Base-by-base conservation (phyloP, 1,140 invertebrate genomes). In the Orius insidiosus region DNA sequence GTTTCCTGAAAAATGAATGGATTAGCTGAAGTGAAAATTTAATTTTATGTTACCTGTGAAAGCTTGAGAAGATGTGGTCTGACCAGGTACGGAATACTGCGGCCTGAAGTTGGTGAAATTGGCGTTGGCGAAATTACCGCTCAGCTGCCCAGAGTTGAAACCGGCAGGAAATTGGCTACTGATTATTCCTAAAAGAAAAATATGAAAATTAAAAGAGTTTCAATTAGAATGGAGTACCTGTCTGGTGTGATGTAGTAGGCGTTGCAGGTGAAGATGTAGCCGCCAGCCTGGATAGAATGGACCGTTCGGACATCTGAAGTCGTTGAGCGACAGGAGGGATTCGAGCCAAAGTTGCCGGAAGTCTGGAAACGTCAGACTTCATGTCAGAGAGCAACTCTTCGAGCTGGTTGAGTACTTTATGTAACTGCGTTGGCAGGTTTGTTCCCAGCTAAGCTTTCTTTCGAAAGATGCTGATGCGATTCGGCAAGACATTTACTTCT, bases 301-400 rank as follows among this genome's bases (percentile, higher is more conserved):
- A 90, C 45, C 93, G 71, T 65, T 99, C 95, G 0, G 90, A 96
- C 88, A 97, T 95, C 62, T 94, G 88, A 46, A 97, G 67, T 51
- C 93, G 72, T 62, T 96, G 89, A 40, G 90, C 89, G 24, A 99
- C 95, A 0, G 95, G 90, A 49, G 94, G 92, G 58, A 99, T 94
- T 46, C 94, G 76, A 8, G 94, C 92, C 54, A 99, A 66, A 3
- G 94, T 97, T 15, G 93, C 90, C 14, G 95, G 96, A 54, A 99
- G 69, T 45, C 94, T 78, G 44, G 88, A 35, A n/a, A 99, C 94
- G 63, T 99, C 96, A 13, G 89, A 94, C 67, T 99, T 99, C 95
- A 99, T 99, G 62, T 99, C 96, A 32, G 87, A 94, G 31, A 99
- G 63, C 42, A 99, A 65, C 63, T 99, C 96, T 63, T 99, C 96